phyloP scores from a whole-genome alignment of 2,113 vertebrate species.

The Apus apus region DNA sequence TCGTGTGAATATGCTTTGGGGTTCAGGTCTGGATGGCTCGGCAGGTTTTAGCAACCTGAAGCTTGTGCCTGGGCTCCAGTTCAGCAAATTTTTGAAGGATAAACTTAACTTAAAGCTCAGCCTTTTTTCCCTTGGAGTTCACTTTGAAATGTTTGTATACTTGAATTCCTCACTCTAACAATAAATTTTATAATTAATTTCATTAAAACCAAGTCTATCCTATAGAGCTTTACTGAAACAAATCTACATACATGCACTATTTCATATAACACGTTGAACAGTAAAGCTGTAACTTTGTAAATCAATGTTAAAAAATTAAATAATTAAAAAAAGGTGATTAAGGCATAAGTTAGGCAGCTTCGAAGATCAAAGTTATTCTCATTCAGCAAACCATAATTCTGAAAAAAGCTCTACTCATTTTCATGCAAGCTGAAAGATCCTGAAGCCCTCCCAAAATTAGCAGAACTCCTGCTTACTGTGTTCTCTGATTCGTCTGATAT shows the following conservation, averaged over 20 bases:
- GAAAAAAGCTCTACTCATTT: background rate
- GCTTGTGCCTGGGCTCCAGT: background rate
- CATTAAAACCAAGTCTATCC: background rate
- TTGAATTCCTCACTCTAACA: background rate
- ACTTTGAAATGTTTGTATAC: background rate
- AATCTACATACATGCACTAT: background rate
- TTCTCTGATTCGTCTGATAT: background rate
- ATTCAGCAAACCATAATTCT: background rate
- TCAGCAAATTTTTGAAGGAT: background rate
- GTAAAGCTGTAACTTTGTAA: background rate
- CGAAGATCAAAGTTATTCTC: background rate
- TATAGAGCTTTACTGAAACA: background rate
- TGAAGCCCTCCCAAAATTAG: background rate
- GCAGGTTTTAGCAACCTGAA: background rate
- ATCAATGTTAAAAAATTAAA: too few relatives aligned
- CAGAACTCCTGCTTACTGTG: background rate
- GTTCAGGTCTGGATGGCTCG: background rate
- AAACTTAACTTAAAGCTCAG: background rate
- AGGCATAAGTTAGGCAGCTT: background rate
- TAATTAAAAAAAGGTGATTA: background rate
- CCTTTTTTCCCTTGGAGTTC: background rate
- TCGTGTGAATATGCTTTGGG: background rate
- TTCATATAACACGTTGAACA: background rate
- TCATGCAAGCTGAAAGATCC: background rate
- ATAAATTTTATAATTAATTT: background rate